Conservation (phyloP, 2,113 vertebrate species). For the Capra hircus region DNA sequence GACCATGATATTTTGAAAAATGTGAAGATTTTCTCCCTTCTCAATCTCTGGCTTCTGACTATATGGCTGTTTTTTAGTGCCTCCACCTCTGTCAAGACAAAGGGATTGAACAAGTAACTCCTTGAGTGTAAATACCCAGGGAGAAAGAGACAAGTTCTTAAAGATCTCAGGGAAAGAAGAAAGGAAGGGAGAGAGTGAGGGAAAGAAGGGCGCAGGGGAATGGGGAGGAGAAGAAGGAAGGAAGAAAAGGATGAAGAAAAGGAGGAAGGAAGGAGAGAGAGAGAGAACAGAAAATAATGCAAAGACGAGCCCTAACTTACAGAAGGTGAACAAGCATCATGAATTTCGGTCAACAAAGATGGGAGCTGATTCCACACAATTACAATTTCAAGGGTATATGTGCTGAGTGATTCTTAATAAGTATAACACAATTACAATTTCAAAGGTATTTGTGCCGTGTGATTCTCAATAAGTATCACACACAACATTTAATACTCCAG, state of each 20-base stretch:
- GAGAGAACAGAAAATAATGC: neutral
- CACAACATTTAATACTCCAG: constrained; percentile 63
- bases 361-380: constrained; percentile 34
- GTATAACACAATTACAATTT: constrained; percentile 67
- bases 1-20: neutral
- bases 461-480: constrained; percentile 76
- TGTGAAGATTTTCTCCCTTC: neutral
- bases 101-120: neutral
- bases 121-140: neutral
- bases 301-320: neutral
- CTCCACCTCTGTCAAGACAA: neutral
- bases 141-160: neutral
- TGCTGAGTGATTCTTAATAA: constrained; percentile 71
- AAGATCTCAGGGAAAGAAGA: neutral
- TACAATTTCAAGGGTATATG: constrained; percentile 50
- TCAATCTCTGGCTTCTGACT: neutral
- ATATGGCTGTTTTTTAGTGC: neutral
- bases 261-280: neutral
- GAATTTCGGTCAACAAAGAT: constrained; percentile 6
- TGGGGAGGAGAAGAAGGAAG: fast-evolving
- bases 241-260: neutral
- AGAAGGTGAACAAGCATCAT: neutral
- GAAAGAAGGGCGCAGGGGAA: fast-evolving
- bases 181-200: neutral
- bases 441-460: constrained; percentile 45